Conservation (phyloP, 2,797 vertebrate species). For the Champsocephalus esox region DNA sequence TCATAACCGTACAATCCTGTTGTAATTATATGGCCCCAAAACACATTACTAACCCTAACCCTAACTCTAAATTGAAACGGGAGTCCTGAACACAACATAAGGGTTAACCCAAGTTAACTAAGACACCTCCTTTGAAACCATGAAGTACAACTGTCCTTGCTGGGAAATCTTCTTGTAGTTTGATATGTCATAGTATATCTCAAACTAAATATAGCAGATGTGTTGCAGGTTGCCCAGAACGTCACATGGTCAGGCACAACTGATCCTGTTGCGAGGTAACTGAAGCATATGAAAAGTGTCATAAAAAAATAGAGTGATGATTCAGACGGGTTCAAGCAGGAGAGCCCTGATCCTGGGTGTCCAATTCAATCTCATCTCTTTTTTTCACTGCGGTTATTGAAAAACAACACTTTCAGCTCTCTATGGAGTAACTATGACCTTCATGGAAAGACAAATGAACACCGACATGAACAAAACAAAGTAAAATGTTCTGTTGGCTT, state of each 20-base stretch:
- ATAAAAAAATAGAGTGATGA: slow-evolving; percentile 47
- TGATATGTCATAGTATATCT: slow-evolving; percentile 72
- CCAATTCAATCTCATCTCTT: slow-evolving; percentile 15
- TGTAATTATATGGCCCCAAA: too few relatives aligned
- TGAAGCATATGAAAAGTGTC: slow-evolving; percentile 27
- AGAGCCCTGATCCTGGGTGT: slow-evolving; percentile 17
- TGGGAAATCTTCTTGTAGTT: slow-evolving; percentile 54
- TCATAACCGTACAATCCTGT: too few relatives aligned
- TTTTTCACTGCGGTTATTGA: slow-evolving; percentile 27
- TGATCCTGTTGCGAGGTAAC: slow-evolving; percentile 33
- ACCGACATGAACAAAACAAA: slow-evolving; percentile 16
- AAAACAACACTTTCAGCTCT: slow-evolving; percentile 24
- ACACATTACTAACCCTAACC: too few relatives aligned
- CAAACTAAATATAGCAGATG: slow-evolving; percentile 74
- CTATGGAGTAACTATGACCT: background rate
- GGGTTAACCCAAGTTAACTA: background rate
- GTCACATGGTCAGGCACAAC: slow-evolving; percentile 43
- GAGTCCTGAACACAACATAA: too few relatives aligned
- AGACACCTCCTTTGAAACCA: background rate
- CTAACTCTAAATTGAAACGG: too few relatives aligned
- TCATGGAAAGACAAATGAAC: slow-evolving; percentile 2
- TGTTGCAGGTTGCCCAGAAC: slow-evolving; percentile 29
- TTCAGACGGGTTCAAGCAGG: slow-evolving; percentile 22
- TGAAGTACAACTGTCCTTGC: slow-evolving; percentile 26
- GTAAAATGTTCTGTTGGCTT: background rate